A percentile compares a stretch with the other conserved stretches of the same genome.
phyloP scores from a whole-genome alignment of 2,113 vertebrate genomes.

The Lophochroa leadbeateri region DNA sequence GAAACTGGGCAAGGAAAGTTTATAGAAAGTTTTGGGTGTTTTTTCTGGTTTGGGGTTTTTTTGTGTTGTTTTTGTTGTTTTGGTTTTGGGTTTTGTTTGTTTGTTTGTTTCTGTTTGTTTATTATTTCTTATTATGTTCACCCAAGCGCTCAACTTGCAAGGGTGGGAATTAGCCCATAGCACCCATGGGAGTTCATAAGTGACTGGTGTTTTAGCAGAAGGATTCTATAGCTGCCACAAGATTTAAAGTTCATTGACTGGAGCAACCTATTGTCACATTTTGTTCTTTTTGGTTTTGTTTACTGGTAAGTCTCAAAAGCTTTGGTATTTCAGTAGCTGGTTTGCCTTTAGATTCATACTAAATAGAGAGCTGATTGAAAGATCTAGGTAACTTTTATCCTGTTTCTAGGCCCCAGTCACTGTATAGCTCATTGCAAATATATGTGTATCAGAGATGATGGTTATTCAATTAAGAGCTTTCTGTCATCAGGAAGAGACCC shows the following conservation, averaged over 20 bases:
- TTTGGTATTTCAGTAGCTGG: not conserved
- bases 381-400: not conserved
- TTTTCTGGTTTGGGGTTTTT: not conserved
- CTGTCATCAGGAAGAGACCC: not conserved
- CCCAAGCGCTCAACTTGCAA: not conserved
- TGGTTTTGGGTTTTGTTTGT: not conserved
- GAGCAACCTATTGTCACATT: not conserved
- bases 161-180: not conserved
- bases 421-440: not conserved
- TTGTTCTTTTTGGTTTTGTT: not conserved
- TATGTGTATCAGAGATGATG: not conserved
- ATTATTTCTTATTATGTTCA: not conserved
- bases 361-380: not conserved
- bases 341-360: not conserved
- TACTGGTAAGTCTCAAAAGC: not conserved
- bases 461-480: not conserved
- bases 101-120: not conserved
- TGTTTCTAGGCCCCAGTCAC: not conserved
- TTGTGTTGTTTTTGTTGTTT: not conserved
- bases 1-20: slow-evolving; percentile 61
- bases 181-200: not conserved
- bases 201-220: not conserved
- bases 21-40: not conserved
- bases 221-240: not conserved
- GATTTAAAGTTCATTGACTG: not conserved